Conservation (phyloP, 2,113 vertebrate species). For the Dipodomys merriami region DNA sequence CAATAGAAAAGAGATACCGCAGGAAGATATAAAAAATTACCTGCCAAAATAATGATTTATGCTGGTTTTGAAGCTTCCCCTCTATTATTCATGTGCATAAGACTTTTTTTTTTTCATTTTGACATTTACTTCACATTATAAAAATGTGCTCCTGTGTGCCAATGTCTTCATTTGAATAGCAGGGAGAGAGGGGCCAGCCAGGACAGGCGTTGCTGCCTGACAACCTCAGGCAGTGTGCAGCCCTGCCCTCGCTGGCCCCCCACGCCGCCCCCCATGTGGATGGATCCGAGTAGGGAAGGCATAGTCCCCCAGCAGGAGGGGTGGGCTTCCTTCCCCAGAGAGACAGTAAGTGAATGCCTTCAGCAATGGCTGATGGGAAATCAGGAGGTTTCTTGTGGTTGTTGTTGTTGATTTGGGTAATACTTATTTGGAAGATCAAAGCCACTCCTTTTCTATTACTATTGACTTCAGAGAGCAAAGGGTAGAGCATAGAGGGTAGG, state of each 20-base stretch:
- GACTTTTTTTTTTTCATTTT: slow-evolving; percentile 64
- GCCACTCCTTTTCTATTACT: background rate
- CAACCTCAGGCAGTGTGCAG: slow-evolving; percentile 41
- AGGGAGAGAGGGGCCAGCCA: slow-evolving; percentile 13
- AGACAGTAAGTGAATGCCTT: background rate
- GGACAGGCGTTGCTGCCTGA: background rate
- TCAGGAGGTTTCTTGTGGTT: background rate
- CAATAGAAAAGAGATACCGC: slow-evolving; percentile 71
- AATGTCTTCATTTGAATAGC: slow-evolving; percentile 61
- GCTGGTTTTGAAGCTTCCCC: slow-evolving; percentile 74
- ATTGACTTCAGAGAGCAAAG: background rate
- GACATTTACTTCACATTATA: slow-evolving; percentile 73
- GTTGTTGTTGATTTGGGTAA: background rate
- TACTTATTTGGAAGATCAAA: slow-evolving; percentile 26
- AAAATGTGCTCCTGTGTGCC: slow-evolving; percentile 49
- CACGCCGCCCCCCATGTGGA: slow-evolving; percentile 44
- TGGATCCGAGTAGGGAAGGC: too few relatives aligned
- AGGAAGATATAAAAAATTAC: slow-evolving; percentile 79
- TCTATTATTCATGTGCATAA: slow-evolving; percentile 75
- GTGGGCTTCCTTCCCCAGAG: slow-evolving; percentile 57
- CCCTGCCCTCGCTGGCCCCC: slow-evolving; percentile 63
- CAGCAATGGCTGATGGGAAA: background rate
- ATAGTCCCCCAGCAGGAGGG: slow-evolving; percentile 35
- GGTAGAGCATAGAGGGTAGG: too few relatives aligned
- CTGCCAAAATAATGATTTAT: slow-evolving; percentile 81